Percentiles rank a stretch among this genome's conserved stretches.
phyloP scores from a whole-genome alignment of 2,113 vertebrate genomes.

The Uropsilus gracilis region DNA sequence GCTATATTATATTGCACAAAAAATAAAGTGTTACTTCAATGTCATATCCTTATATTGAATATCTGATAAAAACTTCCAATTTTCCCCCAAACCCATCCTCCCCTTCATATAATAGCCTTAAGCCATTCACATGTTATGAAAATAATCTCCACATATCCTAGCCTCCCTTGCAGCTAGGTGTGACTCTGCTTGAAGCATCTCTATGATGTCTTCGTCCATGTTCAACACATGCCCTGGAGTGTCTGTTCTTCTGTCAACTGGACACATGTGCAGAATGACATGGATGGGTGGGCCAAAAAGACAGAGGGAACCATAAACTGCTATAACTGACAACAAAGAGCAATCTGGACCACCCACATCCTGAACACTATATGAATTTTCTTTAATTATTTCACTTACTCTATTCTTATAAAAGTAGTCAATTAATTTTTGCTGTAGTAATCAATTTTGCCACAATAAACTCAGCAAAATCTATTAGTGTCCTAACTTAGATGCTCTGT shows the following conservation, averaged over 20 bases:
- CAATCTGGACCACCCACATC: not conserved
- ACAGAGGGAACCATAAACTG: not conserved
- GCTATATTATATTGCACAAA: not conserved
- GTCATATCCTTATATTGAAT: not conserved
- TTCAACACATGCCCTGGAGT: not conserved
- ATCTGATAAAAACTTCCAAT: not conserved
- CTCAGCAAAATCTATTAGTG: not conserved
- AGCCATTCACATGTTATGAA: not conserved
- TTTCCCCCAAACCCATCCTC: not conserved
- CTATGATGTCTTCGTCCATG: not conserved
- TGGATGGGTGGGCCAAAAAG: not conserved
- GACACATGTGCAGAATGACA: too few relatives aligned
- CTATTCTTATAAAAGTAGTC: not conserved
- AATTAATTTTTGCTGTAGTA: too few relatives aligned
- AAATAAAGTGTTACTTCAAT: not conserved
- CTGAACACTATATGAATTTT: not conserved
- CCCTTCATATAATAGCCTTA: not conserved
- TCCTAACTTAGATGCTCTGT: not conserved
- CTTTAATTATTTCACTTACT: too few relatives aligned
- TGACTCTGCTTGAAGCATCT: not conserved
- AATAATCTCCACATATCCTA: not conserved
- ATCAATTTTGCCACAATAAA: not conserved
- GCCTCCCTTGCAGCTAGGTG: not conserved
- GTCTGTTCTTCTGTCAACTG: not conserved
- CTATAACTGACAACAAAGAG: not conserved